Evolutionary conservation across 2,888 invertebrate species (phyloP).

Genomic region (Parnassius mnemosyne): DNA sequence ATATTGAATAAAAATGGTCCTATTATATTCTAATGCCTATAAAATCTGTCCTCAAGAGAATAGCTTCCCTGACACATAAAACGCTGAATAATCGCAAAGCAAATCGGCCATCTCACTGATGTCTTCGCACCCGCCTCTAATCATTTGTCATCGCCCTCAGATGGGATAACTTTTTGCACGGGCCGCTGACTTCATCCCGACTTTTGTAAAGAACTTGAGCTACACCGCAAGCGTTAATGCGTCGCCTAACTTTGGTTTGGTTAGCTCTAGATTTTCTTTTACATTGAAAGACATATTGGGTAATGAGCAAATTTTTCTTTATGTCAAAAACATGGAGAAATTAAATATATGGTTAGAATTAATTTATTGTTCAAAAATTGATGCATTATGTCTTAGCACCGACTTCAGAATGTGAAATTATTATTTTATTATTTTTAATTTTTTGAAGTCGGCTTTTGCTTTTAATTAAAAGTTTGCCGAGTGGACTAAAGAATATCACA

Average conservation of each 20-base stretch:
- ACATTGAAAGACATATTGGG: neutral
- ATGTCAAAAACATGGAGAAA: too few species aligned
- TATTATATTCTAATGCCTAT: conserved; percentile 28
- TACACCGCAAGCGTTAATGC: conserved; percentile 58
- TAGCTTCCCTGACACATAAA: conserved; percentile 41
- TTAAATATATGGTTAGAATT: too few species aligned
- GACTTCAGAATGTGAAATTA: too few species aligned
- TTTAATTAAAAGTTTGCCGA: too few species aligned
- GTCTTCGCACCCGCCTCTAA: conserved; percentile 48
- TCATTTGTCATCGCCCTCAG: conserved; percentile 75
- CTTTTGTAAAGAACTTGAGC: conserved; percentile 66
- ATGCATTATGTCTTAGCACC: too few species aligned
- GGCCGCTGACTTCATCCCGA: conserved; percentile 67
- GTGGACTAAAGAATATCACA: too few species aligned
- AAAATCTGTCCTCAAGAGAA: conserved; percentile 45
- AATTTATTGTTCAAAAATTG: too few species aligned
- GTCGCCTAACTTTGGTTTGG: conserved; percentile 28
- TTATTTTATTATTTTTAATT: too few species aligned
- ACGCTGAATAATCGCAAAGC: conserved; percentile 58
- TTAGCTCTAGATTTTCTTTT: neutral
- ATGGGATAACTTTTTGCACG: conserved; percentile 75
- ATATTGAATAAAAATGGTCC: too few species aligned
- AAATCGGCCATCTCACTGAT: conserved; percentile 66
- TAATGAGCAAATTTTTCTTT: too few species aligned
- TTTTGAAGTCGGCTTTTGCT: too few species aligned